Evolutionary conservation across 2,888 invertebrate species (phyloP).

Genomic region (Zaprionus bogoriensis): DNA sequence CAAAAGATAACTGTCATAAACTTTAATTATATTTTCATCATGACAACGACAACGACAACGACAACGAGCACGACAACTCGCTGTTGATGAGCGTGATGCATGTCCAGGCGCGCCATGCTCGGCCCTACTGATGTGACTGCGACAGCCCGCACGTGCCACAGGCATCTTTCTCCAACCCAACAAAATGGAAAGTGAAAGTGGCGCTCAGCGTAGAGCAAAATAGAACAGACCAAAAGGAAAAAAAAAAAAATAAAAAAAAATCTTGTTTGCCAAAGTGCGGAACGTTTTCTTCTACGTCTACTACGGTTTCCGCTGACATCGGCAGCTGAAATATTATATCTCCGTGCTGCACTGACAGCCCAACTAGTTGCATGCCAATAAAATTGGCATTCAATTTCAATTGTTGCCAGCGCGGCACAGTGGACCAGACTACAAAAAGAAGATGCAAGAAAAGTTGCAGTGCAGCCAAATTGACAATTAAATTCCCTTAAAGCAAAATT

Average conservation of each 20-base stretch:
- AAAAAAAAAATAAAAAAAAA: slow-evolving; percentile 13
- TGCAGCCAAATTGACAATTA: too few relatives aligned
- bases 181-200: slow-evolving; percentile 19
- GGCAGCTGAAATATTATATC: slow-evolving; percentile 65
- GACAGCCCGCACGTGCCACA: slow-evolving; percentile 59
- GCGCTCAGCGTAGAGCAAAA: too few relatives aligned
- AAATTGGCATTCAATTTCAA: slow-evolving; percentile 70
- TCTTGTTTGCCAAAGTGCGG: slow-evolving; percentile 22
- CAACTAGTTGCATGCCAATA: slow-evolving; percentile 72
- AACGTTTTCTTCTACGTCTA: slow-evolving; percentile 23
- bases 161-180: slow-evolving; percentile 34
- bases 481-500: too few relatives aligned
- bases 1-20: slow-evolving; percentile 74
- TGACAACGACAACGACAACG: slow-evolving; percentile 37
- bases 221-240: too few relatives aligned
- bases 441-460: too few relatives aligned
- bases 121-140: slow-evolving; percentile 28
- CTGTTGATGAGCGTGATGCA: slow-evolving; percentile 47
- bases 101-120: slow-evolving; percentile 7
- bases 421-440: not conserved
- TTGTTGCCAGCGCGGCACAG: slow-evolving; percentile 40
- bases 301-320: slow-evolving; percentile 30
- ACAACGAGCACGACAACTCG: slow-evolving; percentile 5
- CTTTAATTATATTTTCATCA: slow-evolving; percentile 78
- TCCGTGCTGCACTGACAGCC: slow-evolving; percentile 55